Evolutionary conservation across 92 coral and sea anemone genomes (phyloP).

Genomic region (Epizoanthus illoricatus): DNA sequence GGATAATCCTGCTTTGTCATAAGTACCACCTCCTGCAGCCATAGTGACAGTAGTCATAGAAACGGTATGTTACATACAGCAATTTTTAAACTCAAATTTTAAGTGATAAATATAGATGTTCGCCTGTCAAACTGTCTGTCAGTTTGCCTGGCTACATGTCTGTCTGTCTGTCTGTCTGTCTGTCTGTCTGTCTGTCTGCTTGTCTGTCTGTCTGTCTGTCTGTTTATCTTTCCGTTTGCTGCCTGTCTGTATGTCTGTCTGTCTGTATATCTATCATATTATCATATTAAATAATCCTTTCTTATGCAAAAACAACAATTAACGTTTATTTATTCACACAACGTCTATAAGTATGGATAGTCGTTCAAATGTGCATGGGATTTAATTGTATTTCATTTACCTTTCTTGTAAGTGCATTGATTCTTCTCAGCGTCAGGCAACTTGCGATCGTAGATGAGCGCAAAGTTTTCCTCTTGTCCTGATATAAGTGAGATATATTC

Average conservation of each 20-base stretch:
- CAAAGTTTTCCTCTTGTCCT: slow-evolving; percentile 68
- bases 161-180: too few species aligned
- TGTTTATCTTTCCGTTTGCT: too few species aligned
- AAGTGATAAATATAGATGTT: background rate
- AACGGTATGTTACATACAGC: slow-evolving; percentile 20
- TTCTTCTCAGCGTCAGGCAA: slow-evolving; percentile 61
- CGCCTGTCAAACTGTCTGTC: background rate
- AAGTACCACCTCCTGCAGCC: slow-evolving; percentile 55
- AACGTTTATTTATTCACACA: too few species aligned
- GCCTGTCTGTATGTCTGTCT: too few species aligned
- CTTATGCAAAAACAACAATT: too few species aligned
- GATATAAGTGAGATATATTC: slow-evolving; percentile 76
- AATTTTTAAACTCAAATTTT: background rate
- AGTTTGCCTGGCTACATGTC: too few species aligned
- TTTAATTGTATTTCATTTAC: slow-evolving; percentile 18
- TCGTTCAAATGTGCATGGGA: too few species aligned
- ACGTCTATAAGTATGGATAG: too few species aligned
- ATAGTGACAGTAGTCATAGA: slow-evolving; percentile 12
- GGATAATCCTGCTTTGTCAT: slow-evolving; percentile 73
- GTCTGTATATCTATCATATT: too few species aligned
- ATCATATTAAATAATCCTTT: too few species aligned
- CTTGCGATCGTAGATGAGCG: slow-evolving; percentile 68
- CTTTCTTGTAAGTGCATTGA: slow-evolving; percentile 49
- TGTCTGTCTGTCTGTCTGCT: too few species aligned
- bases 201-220: too few species aligned